Evolutionary conservation across 2,888 invertebrate species (phyloP), one percentile per base, ranked within the genome.

Genomic region (Drosophila leonis): DNA sequence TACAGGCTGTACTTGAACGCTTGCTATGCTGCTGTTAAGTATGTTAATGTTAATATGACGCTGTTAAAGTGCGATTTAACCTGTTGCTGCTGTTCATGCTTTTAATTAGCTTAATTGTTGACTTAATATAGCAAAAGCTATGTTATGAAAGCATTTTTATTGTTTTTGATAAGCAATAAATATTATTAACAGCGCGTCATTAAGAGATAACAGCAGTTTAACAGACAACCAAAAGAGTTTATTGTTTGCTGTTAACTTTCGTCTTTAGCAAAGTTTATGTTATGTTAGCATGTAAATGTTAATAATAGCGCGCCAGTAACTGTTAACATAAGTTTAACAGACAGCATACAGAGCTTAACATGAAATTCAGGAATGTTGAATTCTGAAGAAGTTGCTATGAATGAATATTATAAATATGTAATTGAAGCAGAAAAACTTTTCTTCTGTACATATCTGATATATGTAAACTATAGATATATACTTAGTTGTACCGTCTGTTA

Each of bases 11-110:
- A 37, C 9, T 27, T 29, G n/a, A 39, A 29, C 8, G 39, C 13
- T 18, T 54, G 12, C 20, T 24, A 10, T 18, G 8, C 4, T 15
- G 31, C 39, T 62, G 6, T 37, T 1, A 37, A 24, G 39, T 10
- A 0, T n/a, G 18, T 29, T 29, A 48, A n/a, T 64, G 57, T 46
- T 46, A 57, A 35, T n/a, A 24, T 44, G 24, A 44, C 44, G 44
- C 44, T 27, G 57, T 46, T n/a, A 57, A 57, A 35, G 57, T 57
- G 46, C 27, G n/a, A 35, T 46, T 18, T 27, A 1, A n/a, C 9
- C 57, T 24, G 33, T 44, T 59, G 37, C 35, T 12, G 6, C 10
- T 33, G 0, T 4, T 20, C 13, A n/a, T 33, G n/a, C 44, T 42
- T 44, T 4, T 5, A 33, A 46, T 27, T 1, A 15, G 27, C 27